Percentiles rank a stretch among this genome's conserved stretches.
phyloP scores from a whole-genome alignment of 2,113 vertebrate species.

The Thinocorus orbignyianus region DNA sequence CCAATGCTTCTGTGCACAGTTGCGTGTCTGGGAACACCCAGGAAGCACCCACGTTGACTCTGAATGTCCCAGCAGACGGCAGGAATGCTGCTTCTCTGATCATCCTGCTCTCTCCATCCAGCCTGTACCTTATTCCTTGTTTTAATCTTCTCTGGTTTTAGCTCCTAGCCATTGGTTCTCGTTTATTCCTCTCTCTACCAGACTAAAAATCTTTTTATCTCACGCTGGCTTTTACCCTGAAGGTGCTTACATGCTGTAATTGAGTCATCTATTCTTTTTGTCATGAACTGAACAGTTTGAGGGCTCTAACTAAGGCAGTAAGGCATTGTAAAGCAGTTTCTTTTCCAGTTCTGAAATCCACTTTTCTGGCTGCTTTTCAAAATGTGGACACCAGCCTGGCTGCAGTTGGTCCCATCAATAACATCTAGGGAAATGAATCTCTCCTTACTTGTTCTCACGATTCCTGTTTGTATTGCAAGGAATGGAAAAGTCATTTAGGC shows the following conservation, averaged over 20 bases:
- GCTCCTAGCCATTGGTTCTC: background rate
- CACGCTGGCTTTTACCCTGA: background rate
- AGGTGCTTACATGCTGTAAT: background rate
- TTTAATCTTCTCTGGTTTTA: background rate
- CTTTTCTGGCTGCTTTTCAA: background rate
- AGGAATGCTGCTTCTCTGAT: rapidly evolving
- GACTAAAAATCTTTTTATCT: background rate
- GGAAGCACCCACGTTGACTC: rapidly evolving
- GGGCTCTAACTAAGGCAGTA: background rate
- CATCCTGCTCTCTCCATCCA: background rate
- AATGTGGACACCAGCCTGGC: background rate
- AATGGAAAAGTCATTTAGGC: background rate
- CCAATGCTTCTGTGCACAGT: background rate
- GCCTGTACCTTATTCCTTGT: background rate
- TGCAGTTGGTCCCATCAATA: background rate
- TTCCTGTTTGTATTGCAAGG: background rate
- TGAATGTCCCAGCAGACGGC: background rate
- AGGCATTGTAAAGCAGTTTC: background rate
- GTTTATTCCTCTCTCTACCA: background rate
- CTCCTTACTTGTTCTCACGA: background rate
- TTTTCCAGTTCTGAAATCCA: background rate
- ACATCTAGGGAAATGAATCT: background rate
- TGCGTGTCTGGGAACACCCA: background rate
- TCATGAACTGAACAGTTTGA: background rate
- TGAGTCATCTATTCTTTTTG: constrained; percentile 10